These are phyloP conservation scores for Lepidostoma basale DNA, from an alignment of 1,140 invertebrate species.

Conservation along the genomic window DNA sequence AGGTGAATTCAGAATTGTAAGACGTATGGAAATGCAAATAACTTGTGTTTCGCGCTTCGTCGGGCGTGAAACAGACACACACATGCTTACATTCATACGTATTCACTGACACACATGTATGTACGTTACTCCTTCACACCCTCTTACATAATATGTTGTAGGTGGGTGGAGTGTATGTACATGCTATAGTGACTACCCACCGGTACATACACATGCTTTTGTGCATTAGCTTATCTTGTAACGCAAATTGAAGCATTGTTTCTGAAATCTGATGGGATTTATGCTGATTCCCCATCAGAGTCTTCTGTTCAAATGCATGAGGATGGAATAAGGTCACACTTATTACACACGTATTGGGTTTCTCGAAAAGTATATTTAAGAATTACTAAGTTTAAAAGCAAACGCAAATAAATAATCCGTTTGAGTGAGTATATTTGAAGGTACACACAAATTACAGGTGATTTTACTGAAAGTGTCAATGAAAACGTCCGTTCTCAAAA, in stretches of 20 bases:
- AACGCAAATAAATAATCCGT: too few relatives aligned
- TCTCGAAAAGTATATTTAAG: too few relatives aligned
- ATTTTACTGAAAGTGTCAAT: too few relatives aligned
- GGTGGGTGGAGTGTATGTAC: too few relatives aligned
- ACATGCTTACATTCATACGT: not conserved
- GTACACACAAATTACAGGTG: too few relatives aligned
- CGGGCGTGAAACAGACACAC: not conserved
- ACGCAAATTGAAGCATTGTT: slow-evolving; percentile 11
- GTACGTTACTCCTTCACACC: too few relatives aligned
- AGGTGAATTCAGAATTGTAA: not conserved
- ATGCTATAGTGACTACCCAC: too few relatives aligned
- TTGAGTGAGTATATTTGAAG: too few relatives aligned
- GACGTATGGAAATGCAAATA: slow-evolving; percentile 1
- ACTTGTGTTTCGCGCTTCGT: not conserved
- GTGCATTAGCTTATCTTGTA: slow-evolving; percentile 19
- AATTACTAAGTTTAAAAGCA: too few relatives aligned
- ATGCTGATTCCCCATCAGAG: not conserved
- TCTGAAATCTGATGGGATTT: slow-evolving; percentile 17
- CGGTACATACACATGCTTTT: not conserved
- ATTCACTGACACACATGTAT: not conserved
- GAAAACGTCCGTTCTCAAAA: too few relatives aligned
- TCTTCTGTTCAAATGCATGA: not conserved
- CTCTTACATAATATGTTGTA: too few relatives aligned
- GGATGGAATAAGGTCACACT: not conserved
- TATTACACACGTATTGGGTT: too few relatives aligned